Evolutionary conservation across 2,113 vertebrate species (phyloP), one percentile per base, ranked within the genome.

Genomic region (Anguilla rostrata): DNA sequence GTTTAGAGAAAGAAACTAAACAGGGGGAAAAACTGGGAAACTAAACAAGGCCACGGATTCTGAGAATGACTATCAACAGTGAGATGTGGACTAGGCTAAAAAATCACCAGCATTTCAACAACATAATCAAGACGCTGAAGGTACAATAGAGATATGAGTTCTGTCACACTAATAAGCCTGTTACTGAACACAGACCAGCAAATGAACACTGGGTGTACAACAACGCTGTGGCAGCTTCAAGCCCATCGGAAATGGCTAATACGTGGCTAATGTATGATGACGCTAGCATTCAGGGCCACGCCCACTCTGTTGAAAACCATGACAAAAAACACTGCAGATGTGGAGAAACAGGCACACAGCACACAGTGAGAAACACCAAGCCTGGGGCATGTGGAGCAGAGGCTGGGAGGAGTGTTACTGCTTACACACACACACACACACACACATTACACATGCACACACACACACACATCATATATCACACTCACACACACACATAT

Each of bases 351-450:
- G 71, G 60, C 18, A n/a, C 18, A n/a, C 5, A 26, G 71, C 71
- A 75, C 71, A 29, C 71, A 75, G 26, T 29, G 71, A 34, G 39
- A 41, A 41, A 40, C 75, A 20, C 39, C 16, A 3, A 41, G 39
- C 16, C 14, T 18, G 14, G 78, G 78, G 39, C 2, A n/a, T 15
- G 78, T 39, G 78, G 34, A 79, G 4, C 11, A 39, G n/a, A 78
- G 34, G n/a, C 75, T 2, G 7, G 9, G 75, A 12, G 75, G 78
- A 40, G 16, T 41, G 39, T 41, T 80, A 78, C 57, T 34, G 83
- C 60, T 78, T 26, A 53, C 86, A 78, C 41, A 22, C 20, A 29
- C 39, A 86, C 53, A 80, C 78, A 71, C 34, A 75, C 39, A 57
- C 39, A 39, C 78, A 82, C 39, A 22, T 34, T 34, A 34, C 34